Base-by-base conservation (phyloP, 2,113 vertebrate genomes). In the Tonatia bakeri region DNA sequence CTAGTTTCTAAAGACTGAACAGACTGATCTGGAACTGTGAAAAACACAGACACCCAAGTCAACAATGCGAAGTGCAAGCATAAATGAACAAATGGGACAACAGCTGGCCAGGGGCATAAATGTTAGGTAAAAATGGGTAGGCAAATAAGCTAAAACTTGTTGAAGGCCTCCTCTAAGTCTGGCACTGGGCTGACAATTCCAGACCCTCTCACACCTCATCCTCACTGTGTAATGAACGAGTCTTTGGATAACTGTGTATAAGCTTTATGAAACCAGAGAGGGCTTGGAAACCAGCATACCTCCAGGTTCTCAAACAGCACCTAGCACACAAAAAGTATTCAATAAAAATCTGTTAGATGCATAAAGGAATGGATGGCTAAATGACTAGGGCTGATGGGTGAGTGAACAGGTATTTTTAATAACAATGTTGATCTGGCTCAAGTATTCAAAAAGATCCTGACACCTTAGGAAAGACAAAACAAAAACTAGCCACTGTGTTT, bases 61-160 rank as follows among this genome's bases (percentile, higher is more conserved):
- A 96, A 89, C 38, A 79, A 79, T 73, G 86, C 95, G 96, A 96
- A 95, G 73, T 83, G 36, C 80, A 95, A 54, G 12, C 2, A 22
- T 20, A 83, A 93, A 90, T 54, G 61, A 79, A 82, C 40, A 50
- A 88, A 47, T 2, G 9, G 0, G 12, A 36, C 56, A 65, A 40
- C 0, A 59, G 26, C 2, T 89, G 38, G 28, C 15, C 6, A 67
- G 40, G 20, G 26, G 28, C 61, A 94, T n/a, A 87, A 61, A 89
- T 90, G 72, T 33, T 28, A 52, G 45, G 75, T 72, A 9, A 87
- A 95, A 90, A 67, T 38, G 6, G 38, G 17, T 8, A 1, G 8
- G 7, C 40, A 43, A 94, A 95, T 13, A 54, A 43, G 38, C 31
- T 26, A 91, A 64, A 3, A 36, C 24, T 59, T 77, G 56, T 33